These are phyloP conservation scores for Megastigmus dorsalis DNA, from an alignment of 2,888 invertebrate genomes.

Conservation along the genomic window DNA sequence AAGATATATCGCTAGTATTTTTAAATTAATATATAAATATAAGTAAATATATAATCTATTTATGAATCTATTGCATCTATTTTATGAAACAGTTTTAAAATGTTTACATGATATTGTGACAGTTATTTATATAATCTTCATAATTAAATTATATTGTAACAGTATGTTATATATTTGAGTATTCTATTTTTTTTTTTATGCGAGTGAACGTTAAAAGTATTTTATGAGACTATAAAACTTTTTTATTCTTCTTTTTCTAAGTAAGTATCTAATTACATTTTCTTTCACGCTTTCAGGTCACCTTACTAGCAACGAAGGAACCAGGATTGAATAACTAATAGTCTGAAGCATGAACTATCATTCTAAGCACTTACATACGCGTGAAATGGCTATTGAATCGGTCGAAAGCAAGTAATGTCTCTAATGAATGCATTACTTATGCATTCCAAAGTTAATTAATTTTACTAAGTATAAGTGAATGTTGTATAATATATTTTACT, in stretches of 20 bases:
- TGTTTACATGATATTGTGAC: no score
- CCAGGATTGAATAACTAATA: slow-evolving; percentile 33
- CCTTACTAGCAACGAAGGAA: slow-evolving; percentile 36
- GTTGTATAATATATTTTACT: slow-evolving; percentile 17
- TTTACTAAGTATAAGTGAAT: slow-evolving; percentile 11
- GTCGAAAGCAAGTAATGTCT: slow-evolving; percentile 8
- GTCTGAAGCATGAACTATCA: slow-evolving; percentile 24
- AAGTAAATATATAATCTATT: no score
- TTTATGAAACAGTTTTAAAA: no score
- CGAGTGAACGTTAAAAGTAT: neutral
- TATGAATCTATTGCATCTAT: no score
- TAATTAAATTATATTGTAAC: no score
- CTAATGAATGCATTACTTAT: slow-evolving; percentile 15
- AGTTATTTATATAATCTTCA: no score
- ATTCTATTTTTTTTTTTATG: slow-evolving; percentile 6
- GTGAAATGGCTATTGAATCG: slow-evolving; percentile 28
- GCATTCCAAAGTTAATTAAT: slow-evolving; percentile 49
- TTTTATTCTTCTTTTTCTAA: neutral
- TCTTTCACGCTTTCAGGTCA: slow-evolving; percentile 39
- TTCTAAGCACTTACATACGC: slow-evolving; percentile 16
- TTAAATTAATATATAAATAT: no score
- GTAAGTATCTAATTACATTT: neutral
- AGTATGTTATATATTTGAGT: neutral
- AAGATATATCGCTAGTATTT: no score
- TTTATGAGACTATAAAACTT: neutral